phyloP scores from a whole-genome alignment of 1,140 invertebrate species.

The Drosophila neocordata region DNA sequence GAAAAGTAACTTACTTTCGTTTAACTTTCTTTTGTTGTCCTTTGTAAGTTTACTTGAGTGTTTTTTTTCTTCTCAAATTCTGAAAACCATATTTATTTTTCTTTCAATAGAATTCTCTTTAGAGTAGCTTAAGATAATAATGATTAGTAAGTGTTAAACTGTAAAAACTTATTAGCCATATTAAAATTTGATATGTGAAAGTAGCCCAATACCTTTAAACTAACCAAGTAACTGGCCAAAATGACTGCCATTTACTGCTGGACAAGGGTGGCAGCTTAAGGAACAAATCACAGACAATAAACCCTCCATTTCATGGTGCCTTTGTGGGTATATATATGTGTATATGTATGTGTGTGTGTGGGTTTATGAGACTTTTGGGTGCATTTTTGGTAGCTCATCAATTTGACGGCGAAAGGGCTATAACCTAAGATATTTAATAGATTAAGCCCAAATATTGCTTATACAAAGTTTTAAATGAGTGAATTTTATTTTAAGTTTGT shows the following conservation, averaged over 20 bases:
- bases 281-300: conserved; percentile 11
- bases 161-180: too few relatives aligned
- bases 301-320: neutral
- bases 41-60: neutral
- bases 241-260: neutral
- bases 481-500: neutral
- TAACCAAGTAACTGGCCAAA: neutral
- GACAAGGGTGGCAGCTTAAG: neutral
- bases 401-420: neutral
- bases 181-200: too few relatives aligned
- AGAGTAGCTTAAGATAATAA: neutral
- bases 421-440: neutral
- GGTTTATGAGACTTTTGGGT: conserved; percentile 8
- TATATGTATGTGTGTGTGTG: neutral
- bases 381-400: conserved; percentile 1
- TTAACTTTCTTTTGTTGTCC: conserved; percentile 9
- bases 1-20: conserved; percentile 8
- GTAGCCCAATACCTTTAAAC: neutral
- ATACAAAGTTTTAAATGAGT: neutral
- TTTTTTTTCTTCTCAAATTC: neutral
- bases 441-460: neutral
- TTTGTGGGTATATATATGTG: too few relatives aligned
- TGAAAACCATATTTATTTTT: neutral
- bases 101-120: neutral
- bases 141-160: neutral